Base-by-base conservation (phyloP, 2,888 invertebrate species). In the Polymixis flavicincta region DNA sequence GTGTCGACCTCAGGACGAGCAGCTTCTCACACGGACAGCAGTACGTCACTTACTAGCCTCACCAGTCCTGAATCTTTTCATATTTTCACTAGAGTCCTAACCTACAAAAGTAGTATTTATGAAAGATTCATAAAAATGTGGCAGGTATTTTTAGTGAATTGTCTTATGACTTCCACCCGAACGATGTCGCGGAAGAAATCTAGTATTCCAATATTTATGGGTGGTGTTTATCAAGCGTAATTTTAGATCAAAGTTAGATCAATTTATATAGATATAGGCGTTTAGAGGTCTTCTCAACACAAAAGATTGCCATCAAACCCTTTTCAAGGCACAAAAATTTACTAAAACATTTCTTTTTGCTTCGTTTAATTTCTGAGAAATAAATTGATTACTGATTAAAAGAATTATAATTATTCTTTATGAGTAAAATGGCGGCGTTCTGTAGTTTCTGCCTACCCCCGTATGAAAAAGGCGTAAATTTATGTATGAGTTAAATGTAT, bases 321-420 rank as follows among this genome's bases (percentile, higher is more conserved):
- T 78, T 78, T 77, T 42, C 61, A 78, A 72, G 72, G 79, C 42
- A 14, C 60, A 5, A 28, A 78, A 72, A n/a, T 72, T 78, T 37
- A 5, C 9, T 50, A 32, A 54, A 60, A 37, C 14, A 14, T 71
- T 77, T 65, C 14, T 28, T 54, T 59, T 64, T 59, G 7, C 1
- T 32, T n/a, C 17, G 17, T 42, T 66, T 48, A 32, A 25, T 78
- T 65, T 55, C 28, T 50, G 17, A 50, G 32, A 66, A 54, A 57
- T 25, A 63, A 50, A 11, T 57, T 13, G 2, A 55, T n/a, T n/a
- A n/a, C n/a, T n/a, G 68, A 8, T 55, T 50, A 14, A 37, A 3
- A 37, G 37, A 37, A 37, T 19, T 68, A 54, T 28, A n/a, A n/a
- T n/a, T n/a, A 50, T 61, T 25, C 13, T 66, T 22, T 17, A 59